A percentile compares a stretch with the other conserved stretches of the same genome.
phyloP scores from a whole-genome alignment of 1,140 invertebrate genomes.

The Polypedilum vanderplanki region DNA sequence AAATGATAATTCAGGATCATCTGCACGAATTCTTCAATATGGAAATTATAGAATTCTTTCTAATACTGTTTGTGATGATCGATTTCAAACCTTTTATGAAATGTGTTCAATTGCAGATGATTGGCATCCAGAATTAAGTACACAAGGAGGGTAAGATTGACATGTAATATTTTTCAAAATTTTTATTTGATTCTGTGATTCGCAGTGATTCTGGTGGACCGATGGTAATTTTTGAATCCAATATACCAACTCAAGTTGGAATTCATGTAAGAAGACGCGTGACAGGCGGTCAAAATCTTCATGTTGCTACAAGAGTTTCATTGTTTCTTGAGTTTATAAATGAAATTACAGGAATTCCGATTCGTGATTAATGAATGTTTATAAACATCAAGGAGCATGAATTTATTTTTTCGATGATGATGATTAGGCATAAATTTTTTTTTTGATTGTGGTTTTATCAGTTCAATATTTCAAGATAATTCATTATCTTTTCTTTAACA shows the following conservation, averaged over 20 bases:
- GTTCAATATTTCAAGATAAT: too few relatives aligned
- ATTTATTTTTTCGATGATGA: not conserved
- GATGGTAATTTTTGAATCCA: not conserved
- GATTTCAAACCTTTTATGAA: not conserved
- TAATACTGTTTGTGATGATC: not conserved
- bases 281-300: not conserved
- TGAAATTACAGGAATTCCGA: not conserved
- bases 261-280: slow-evolving; percentile 10
- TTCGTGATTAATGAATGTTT: not conserved
- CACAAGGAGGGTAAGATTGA: not conserved
- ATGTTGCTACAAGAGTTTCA: slow-evolving; percentile 1
- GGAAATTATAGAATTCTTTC: not conserved
- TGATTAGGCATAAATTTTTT: not conserved
- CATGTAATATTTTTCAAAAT: not conserved
- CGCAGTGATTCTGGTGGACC: not conserved
- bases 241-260: not conserved
- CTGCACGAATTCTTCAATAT: not conserved
- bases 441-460: too few relatives aligned
- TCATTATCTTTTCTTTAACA: too few relatives aligned
- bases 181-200: not conserved
- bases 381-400: not conserved
- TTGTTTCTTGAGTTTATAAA: not conserved
- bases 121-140: not conserved
- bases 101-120: not conserved
- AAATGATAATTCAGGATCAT: not conserved